Percentiles rank a stretch among this genome's conserved stretches.
Conservation (phyloP, 2,113 vertebrate species). For the Pseudorectes ferrugineus region DNA sequence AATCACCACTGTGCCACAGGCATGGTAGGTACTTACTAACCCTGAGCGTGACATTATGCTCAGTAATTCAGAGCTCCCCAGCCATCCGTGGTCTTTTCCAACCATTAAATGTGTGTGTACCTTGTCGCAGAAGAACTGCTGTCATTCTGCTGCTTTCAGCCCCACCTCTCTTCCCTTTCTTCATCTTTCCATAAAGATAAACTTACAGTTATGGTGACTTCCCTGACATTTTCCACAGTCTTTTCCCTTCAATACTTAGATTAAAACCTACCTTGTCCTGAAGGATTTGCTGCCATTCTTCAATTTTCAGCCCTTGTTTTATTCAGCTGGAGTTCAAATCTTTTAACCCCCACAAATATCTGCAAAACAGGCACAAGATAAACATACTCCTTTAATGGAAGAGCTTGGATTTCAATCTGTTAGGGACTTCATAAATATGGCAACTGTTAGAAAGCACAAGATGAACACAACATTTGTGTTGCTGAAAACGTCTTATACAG, state of each 20-base stretch:
- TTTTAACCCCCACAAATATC: slow-evolving; percentile 13
- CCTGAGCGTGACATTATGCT: neutral
- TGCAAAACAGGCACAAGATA: slow-evolving; percentile 13
- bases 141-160: neutral
- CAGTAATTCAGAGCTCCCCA: neutral
- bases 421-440: fast-evolving
- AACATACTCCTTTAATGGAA: neutral
- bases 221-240: neutral
- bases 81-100: neutral
- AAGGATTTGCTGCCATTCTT: slow-evolving; percentile 76
- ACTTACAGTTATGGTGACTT: neutral
- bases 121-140: neutral
- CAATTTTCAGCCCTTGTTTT: slow-evolving; percentile 15
- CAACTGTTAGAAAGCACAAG: neutral
- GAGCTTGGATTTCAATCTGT: neutral
- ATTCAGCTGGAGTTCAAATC: neutral
- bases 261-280: slow-evolving; percentile 72
- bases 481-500: neutral
- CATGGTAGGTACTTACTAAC: neutral
- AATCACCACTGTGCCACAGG: neutral
- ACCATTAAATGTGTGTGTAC: fast-evolving
- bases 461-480: fast-evolving
- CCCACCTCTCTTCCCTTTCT: neutral
- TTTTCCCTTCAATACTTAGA: neutral
- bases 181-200: neutral